These are phyloP conservation scores for Pogonomyrmex californicus DNA, from an alignment of 1,140 invertebrate genomes.

Conservation along the genomic window DNA sequence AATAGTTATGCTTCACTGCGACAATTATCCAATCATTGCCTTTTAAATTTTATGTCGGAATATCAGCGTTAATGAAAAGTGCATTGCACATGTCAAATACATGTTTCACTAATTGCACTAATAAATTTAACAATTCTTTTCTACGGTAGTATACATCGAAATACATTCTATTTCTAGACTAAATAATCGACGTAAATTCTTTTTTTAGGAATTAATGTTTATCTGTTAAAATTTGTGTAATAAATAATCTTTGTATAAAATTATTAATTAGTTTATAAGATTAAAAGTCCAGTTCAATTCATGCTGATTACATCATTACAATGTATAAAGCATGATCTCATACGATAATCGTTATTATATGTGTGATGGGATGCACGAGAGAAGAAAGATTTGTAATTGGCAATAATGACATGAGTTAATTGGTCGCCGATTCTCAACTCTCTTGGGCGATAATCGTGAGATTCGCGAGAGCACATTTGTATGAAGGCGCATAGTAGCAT, in stretches of 20 bases:
- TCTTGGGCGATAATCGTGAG: slow-evolving; percentile 6
- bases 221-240: slow-evolving; percentile 17
- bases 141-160: slow-evolving; percentile 3
- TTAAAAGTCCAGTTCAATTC: slow-evolving; percentile 7
- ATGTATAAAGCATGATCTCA: slow-evolving; percentile 12
- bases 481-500: slow-evolving; percentile 63
- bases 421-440: neutral
- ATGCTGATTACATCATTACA: neutral
- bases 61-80: slow-evolving; percentile 31
- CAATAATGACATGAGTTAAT: neutral
- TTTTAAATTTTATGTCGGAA: slow-evolving; percentile 36
- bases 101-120: neutral
- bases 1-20: neutral
- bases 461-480: slow-evolving; percentile 38
- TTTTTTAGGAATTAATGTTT: neutral
- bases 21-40: slow-evolving; percentile 30
- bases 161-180: slow-evolving; percentile 19
- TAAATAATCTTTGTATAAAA: slow-evolving; percentile 3
- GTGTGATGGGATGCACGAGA: neutral
- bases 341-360: slow-evolving; percentile 5
- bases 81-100: neutral
- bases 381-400: slow-evolving; percentile 22
- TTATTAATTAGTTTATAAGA: slow-evolving; percentile 19
- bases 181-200: slow-evolving; percentile 6
- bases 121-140: neutral